Base-by-base conservation (phyloP, 2,797 vertebrate genomes). In the Apogon talboti region DNA sequence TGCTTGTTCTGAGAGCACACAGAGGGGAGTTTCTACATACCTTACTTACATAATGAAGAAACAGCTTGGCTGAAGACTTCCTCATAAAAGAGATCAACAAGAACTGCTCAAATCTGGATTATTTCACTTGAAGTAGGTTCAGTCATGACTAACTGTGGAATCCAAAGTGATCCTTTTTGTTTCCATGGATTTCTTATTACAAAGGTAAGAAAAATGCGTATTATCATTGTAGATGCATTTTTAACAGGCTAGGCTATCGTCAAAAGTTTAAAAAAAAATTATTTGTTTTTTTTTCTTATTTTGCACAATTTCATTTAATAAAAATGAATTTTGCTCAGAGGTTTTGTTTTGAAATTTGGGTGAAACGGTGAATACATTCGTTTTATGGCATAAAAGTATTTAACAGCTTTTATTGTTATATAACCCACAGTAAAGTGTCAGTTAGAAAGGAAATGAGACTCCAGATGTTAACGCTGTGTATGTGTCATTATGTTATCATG, bases 101-200 rank as follows among this genome's bases (percentile, higher is more conserved):
- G 38, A 59, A 16, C 19, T 1, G 15, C 24, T 35, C n/a, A 11
- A 33, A 44, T 2, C 4, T 38, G 78, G 82, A 80, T 51, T 75
- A 2, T 35, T 47, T 14, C 4, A 7, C 35, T 54, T 53, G 4
- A n/a, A 37, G 14, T 45, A 16, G 13, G 13, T 11, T 35, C 52
- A 40, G 43, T 33, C 55, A 78, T 82, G 79, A 73, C 30, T 19
- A 35, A 21, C 1, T 41, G 7, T 67, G 45, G 19, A 7, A 64
- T 41, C 50, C 69, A 52, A 7, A 61, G 65, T 0, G 45, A 30
- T 37, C 37, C 30, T 11, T 15, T 65, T 43, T 64, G 28, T 52
- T 59, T 66, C 52, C 54, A 78, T 87, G 85, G 84, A 87, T 61
- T 72, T 66, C 7, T 35, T 21, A 9, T 52, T 64, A 50, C 62